phyloP scores from a whole-genome alignment of 2,888 invertebrate genomes.

The Phengaris alcon region DNA sequence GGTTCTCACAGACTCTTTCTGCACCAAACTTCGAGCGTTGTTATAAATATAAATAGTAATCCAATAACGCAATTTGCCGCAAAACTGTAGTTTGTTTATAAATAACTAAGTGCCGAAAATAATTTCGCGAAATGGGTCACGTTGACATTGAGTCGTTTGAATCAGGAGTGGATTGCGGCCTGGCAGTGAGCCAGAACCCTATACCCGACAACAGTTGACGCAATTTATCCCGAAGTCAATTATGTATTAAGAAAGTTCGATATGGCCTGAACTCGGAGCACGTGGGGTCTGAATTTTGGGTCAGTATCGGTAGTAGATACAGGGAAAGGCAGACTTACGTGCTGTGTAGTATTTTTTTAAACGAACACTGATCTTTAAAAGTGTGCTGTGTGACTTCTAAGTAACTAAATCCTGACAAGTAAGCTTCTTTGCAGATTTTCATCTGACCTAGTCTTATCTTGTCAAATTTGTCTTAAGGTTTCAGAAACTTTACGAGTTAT shows the following conservation, averaged over 20 bases:
- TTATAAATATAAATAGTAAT: background rate
- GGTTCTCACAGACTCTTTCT: background rate
- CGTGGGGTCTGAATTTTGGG: too few relatives aligned
- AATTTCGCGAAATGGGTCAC: slow-evolving; percentile 40
- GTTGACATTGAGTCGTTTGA: slow-evolving; percentile 65
- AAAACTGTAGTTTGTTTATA: background rate
- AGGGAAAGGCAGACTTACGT: too few relatives aligned
- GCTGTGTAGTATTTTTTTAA: too few relatives aligned
- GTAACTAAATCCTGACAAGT: too few relatives aligned
- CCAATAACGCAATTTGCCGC: slow-evolving; percentile 4
- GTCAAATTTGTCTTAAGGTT: too few relatives aligned
- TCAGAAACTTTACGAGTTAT: too few relatives aligned
- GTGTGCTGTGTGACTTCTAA: too few relatives aligned
- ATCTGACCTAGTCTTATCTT: too few relatives aligned
- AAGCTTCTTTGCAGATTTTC: too few relatives aligned
- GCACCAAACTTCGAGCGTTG: background rate
- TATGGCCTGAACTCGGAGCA: background rate
- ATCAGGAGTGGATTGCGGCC: slow-evolving; percentile 48
- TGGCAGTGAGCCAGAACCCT: slow-evolving; percentile 61
- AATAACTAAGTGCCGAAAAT: slow-evolving; percentile 17
- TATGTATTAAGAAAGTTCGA: background rate
- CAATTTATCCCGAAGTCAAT: slow-evolving; percentile 12
- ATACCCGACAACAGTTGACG: slow-evolving; percentile 8
- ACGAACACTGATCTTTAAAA: too few relatives aligned
- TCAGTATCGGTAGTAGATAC: too few relatives aligned